Conservation (phyloP, 1,140 invertebrate species). For the Drosophila pseudoobscura region DNA sequence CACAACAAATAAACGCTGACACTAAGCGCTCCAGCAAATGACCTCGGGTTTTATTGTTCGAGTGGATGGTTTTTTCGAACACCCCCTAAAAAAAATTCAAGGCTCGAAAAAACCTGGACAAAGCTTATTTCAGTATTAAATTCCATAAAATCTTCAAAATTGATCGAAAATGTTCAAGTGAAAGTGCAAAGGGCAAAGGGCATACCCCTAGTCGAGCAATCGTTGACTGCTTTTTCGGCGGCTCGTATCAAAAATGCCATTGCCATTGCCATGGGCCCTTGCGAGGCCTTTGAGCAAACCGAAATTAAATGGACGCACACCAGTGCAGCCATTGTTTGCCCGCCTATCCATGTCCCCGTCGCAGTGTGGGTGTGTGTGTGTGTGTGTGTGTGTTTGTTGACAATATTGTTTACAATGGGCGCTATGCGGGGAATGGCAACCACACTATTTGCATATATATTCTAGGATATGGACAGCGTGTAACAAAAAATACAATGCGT, state of each 20-base stretch:
- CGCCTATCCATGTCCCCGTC: constrained; percentile 33
- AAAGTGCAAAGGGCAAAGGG: no score
- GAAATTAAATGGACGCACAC: constrained; percentile 53
- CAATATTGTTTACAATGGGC: constrained; percentile 48
- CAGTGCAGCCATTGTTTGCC: constrained; percentile 52
- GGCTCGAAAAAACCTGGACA: background rate
- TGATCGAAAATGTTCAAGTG: no score
- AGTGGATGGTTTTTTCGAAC: constrained; percentile 15
- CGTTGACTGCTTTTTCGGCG: constrained; percentile 3
- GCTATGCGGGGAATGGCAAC: background rate
- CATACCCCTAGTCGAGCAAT: no score
- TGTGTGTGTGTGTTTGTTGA: constrained; percentile 43
- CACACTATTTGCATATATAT: constrained; percentile 62
- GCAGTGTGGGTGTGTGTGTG: constrained; percentile 5
- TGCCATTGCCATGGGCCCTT: constrained; percentile 32
- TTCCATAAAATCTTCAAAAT: no score
- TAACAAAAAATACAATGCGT: background rate
- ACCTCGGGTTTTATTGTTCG: constrained; percentile 50
- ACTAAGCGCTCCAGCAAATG: constrained; percentile 74
- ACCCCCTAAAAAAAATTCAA: constrained; percentile 8
- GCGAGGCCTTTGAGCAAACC: constrained; percentile 58
- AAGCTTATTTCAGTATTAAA: no score
- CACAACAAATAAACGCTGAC: constrained; percentile 59
- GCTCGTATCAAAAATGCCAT: constrained; percentile 61
- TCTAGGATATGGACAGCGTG: constrained; percentile 28